Evolutionary conservation across 2,113 vertebrate species (phyloP).

Genomic region (Marcusenius ussheri): DNA sequence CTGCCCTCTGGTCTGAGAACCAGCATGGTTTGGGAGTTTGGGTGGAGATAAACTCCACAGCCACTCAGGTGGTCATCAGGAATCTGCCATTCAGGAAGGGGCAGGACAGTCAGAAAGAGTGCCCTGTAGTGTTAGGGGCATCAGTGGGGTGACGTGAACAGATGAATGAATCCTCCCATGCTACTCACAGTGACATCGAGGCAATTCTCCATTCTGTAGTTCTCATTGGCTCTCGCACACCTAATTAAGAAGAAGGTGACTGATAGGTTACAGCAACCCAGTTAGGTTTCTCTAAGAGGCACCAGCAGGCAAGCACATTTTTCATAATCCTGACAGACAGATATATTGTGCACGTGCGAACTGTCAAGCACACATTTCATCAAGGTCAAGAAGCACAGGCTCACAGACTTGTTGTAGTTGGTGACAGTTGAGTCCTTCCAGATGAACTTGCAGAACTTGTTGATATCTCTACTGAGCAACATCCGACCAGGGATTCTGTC

Average conservation of each 20-base stretch:
- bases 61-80: slow-evolving; percentile 64
- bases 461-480: slow-evolving; percentile 60
- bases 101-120: neutral
- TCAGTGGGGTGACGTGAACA: neutral
- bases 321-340: neutral
- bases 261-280: neutral
- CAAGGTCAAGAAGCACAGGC: neutral
- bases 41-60: slow-evolving; percentile 57
- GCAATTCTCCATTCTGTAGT: slow-evolving; percentile 57
- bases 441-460: slow-evolving; percentile 65
- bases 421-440: slow-evolving; percentile 55
- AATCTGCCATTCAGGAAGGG: slow-evolving; percentile 45
- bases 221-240: slow-evolving; percentile 56
- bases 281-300: neutral
- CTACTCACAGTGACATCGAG: slow-evolving; percentile 54
- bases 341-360: neutral
- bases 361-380: neutral
- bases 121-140: neutral
- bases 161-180: neutral
- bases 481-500: slow-evolving; percentile 32
- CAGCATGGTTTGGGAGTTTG: slow-evolving; percentile 43
- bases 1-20: slow-evolving; percentile 54
- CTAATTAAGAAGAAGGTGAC: slow-evolving; percentile 33
- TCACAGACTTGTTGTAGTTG: slow-evolving; percentile 57
- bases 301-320: neutral